Conservation (phyloP, 2,797 vertebrate genomes). For the Bufotes viridis region DNA sequence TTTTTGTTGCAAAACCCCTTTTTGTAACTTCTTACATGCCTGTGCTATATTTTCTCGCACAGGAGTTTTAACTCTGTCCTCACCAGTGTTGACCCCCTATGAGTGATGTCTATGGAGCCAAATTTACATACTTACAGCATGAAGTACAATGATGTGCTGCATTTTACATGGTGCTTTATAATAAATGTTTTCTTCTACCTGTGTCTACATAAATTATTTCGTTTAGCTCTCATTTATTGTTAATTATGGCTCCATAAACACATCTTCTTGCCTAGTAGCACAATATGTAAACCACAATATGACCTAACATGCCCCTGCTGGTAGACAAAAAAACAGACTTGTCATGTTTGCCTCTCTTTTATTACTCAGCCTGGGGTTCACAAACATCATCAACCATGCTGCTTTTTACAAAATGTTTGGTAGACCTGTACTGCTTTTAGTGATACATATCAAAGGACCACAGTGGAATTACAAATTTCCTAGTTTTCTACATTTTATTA, state of each 20-base stretch:
- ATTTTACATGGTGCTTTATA: not conserved
- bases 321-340: not conserved
- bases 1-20: no score
- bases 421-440: not conserved
- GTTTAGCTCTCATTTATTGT: not conserved
- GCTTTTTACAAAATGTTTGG: not conserved
- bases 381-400: not conserved
- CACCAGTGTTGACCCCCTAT: no score
- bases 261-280: not conserved
- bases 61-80: no score
- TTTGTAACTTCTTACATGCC: no score
- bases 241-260: not conserved
- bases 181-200: not conserved
- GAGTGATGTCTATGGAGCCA: no score
- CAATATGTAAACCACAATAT: conserved; percentile 25
- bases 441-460: not conserved
- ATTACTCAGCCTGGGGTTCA: not conserved
- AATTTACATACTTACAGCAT: not conserved
- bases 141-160: not conserved
- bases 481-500: not conserved
- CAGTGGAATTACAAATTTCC: not conserved
- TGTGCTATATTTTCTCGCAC: no score
- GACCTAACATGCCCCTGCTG: conserved; percentile 9
- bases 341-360: not conserved
- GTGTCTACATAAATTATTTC: conserved; percentile 2